Conservation (phyloP, 2,797 vertebrate genomes). For the Oophaga sylvatica region DNA sequence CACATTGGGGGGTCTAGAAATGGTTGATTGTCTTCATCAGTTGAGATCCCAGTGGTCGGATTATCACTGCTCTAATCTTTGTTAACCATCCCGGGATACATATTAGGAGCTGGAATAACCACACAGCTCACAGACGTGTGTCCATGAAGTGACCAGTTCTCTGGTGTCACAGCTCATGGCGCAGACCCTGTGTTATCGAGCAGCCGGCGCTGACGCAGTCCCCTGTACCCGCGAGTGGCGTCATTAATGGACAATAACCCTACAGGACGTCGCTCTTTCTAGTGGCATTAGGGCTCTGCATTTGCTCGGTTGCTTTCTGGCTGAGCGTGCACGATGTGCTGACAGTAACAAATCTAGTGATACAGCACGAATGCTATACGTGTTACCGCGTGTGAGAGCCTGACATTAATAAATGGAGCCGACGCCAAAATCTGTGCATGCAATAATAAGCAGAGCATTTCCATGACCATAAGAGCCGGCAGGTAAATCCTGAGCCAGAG, state of each 20-base stretch:
- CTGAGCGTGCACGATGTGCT: constrained; percentile 34
- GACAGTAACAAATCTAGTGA: constrained; percentile 54
- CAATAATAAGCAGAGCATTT: neutral
- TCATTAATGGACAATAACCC: neutral
- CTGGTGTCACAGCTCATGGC: too few species aligned
- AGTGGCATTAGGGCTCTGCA: neutral
- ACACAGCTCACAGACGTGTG: too few species aligned
- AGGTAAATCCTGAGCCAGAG: neutral
- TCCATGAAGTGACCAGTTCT: too few species aligned
- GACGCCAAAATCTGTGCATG: constrained; percentile 30
- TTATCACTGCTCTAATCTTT: too few species aligned
- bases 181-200: neutral
- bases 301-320: constrained; percentile 26
- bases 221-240: neutral
- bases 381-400: constrained; percentile 35
- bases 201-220: neutral
- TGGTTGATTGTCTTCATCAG: too few species aligned
- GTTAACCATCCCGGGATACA: neutral
- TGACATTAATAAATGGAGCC: constrained; percentile 52
- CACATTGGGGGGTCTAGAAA: too few species aligned
- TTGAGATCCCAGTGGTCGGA: too few species aligned
- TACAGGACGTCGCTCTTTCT: neutral
- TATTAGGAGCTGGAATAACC: neutral
- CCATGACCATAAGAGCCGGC: neutral
- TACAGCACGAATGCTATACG: neutral